Percentiles rank a stretch among this genome's conserved stretches.
These are phyloP conservation scores for Rhagoletis zephyria DNA, from an alignment of 1,140 invertebrate genomes.

Conservation along the genomic window DNA sequence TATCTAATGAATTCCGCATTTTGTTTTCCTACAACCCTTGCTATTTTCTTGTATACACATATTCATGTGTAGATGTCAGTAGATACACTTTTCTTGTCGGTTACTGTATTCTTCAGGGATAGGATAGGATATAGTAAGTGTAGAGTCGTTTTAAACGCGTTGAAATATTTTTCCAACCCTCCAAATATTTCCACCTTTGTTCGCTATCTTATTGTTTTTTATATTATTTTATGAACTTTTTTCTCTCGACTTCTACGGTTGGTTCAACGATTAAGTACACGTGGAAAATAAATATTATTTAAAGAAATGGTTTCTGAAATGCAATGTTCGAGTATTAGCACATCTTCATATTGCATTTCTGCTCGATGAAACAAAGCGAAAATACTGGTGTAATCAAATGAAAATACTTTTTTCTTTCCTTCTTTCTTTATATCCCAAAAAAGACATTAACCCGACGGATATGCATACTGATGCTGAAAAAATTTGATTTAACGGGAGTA, in stretches of 20 bases:
- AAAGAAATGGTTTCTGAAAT: too few relatives aligned
- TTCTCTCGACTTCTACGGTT: neutral
- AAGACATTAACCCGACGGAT: too few relatives aligned
- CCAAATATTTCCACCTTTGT: neutral
- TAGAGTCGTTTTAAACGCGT: neutral
- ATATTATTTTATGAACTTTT: constrained; percentile 21
- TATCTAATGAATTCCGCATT: neutral
- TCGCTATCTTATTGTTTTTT: neutral
- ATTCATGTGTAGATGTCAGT: too few relatives aligned
- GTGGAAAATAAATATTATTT: neutral
- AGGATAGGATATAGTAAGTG: neutral
- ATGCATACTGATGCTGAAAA: too few relatives aligned
- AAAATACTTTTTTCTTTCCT: too few relatives aligned
- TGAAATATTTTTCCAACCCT: neutral
- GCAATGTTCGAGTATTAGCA: too few relatives aligned
- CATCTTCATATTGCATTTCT: too few relatives aligned
- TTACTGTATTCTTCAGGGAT: neutral
- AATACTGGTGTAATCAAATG: too few relatives aligned
- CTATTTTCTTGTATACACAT: neutral
- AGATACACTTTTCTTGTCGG: neutral
- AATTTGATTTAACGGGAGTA: too few relatives aligned
- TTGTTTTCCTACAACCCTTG: neutral
- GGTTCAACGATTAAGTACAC: neutral
- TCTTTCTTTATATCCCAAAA: too few relatives aligned
- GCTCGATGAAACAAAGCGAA: too few relatives aligned